These are phyloP conservation scores for Chrysaora quinquecirrha DNA, from an alignment of 30 jellyfish, hydroid and myxozoan genomes.

Conservation along the genomic window DNA sequence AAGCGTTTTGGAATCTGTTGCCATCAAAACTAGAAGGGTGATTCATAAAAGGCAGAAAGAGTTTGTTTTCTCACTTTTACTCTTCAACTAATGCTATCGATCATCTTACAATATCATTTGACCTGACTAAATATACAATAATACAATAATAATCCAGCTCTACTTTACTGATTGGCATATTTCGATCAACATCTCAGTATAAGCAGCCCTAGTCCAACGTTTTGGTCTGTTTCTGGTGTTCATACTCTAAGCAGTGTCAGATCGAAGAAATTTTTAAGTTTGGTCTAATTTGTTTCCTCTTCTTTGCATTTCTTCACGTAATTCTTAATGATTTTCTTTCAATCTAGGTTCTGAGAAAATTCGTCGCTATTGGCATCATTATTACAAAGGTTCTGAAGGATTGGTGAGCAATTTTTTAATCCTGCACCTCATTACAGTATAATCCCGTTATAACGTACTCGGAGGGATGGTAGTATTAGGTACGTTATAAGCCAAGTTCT, in stretches of 20 bases:
- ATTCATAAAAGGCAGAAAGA: too few species aligned
- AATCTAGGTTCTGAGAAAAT: slow-evolving; percentile 65
- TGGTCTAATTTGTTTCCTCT: neutral
- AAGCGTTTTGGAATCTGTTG: neutral
- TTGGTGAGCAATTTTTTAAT: too few species aligned
- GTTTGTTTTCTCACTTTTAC: too few species aligned
- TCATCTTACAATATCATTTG: neutral
- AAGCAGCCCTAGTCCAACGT: neutral
- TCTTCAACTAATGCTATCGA: neutral
- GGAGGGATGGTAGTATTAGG: neutral
- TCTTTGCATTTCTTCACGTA: neutral
- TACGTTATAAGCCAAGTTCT: neutral
- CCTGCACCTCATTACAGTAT: too few species aligned
- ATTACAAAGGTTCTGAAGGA: slow-evolving; percentile 62
- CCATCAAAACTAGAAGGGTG: neutral
- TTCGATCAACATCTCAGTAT: neutral
- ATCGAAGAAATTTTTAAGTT: too few species aligned
- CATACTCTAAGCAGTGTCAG: too few species aligned
- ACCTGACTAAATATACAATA: neutral
- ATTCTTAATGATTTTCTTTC: neutral
- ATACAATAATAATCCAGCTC: too few species aligned
- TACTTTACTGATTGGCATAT: neutral
- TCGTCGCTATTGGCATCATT: slow-evolving; percentile 75
- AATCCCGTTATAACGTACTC: too few species aligned
- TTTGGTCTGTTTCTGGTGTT: too few species aligned